Evolutionary conservation across 2,888 invertebrate genomes (phyloP), one percentile per base, ranked within the genome.

Genomic region (Dilophus febrilis): DNA sequence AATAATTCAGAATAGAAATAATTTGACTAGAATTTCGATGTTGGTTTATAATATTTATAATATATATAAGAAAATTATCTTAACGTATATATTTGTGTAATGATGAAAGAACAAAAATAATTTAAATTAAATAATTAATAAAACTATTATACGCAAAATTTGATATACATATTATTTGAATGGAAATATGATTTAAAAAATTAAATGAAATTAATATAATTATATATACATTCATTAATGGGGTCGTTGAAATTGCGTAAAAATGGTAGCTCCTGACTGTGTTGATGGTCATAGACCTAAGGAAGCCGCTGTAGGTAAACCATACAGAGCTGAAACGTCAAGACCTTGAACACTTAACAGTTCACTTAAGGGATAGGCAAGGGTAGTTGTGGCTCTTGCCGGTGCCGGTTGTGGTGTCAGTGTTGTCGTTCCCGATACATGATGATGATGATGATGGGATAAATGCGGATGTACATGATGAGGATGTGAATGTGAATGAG

Each of bases 311-410:
- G 78, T 68, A 42, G 78, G 68, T 44, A 74, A 72, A 53, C 82
- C 74, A 57, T 84, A 84, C 38, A 84, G 71, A 12, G 81, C 71
- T 29, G 64, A 62, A 53, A 77, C 62, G 53, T 77, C 77, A 44
- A 78, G 65, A 35, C 75, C 71, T 50, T 74, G 77, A 40, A 78
- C 68, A 33, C 81, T 80, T 41, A 86, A 67, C 47, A 79, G 61
- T 55, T 79, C 79, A 55, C 71, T 74, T 66, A 79, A 70, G 43
- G 74, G 75, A 57, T 79, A 79, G 35, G 72, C 68, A 43, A 75
- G 64, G 18, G 72, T 67, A 57, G 64, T 75, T 53, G 57, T 68
- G 55, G 56, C 68, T 60, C 67, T 28, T 13, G 37, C 30, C 13
- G 29, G 16, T 30, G 30, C 66, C 59, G 51, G 64, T 53, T 50